Percentiles rank a stretch among this genome's conserved stretches.
Conservation (phyloP, 1,140 invertebrate species). For the Musca vetustissima region DNA sequence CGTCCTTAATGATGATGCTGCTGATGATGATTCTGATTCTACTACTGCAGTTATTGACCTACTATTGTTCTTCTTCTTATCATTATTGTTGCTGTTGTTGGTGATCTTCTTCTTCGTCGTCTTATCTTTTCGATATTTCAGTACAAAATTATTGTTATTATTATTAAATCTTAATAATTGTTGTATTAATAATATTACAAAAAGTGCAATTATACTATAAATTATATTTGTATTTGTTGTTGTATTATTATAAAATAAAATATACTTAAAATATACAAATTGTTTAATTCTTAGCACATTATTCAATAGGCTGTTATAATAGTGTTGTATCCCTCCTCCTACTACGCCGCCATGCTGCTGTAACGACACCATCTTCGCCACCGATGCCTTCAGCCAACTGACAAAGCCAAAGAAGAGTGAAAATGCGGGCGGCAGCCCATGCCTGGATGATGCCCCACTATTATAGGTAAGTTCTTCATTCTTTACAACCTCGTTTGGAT, state of each 20-base stretch:
- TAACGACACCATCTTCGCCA: not conserved
- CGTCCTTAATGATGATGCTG: no score
- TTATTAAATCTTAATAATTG: conserved; percentile 1
- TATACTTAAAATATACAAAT: conserved; percentile 22
- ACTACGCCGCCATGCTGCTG: not conserved
- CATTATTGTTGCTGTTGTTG: no score
- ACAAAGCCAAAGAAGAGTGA: conserved; percentile 8
- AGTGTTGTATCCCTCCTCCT: not conserved
- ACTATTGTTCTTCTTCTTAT: no score
- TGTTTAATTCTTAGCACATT: not conserved
- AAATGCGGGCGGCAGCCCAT: not conserved
- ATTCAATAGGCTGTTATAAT: not conserved
- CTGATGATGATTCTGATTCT: no score
- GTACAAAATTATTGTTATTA: no score
- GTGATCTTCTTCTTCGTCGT: no score
- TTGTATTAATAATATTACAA: conserved; percentile 24
- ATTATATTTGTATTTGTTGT: conserved; percentile 24
- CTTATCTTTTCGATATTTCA: no score
- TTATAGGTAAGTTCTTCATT: conserved; percentile 84
- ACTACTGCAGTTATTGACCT: no score
- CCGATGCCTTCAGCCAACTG: not conserved
- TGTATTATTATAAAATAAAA: no score
- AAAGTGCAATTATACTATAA: conserved; percentile 19
- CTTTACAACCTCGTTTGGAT: conserved; percentile 89
- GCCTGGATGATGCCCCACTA: conserved; percentile 30